These are phyloP conservation scores for Nautilus pompilius DNA, from an alignment of 1,140 invertebrate genomes.

Conservation along the genomic window DNA sequence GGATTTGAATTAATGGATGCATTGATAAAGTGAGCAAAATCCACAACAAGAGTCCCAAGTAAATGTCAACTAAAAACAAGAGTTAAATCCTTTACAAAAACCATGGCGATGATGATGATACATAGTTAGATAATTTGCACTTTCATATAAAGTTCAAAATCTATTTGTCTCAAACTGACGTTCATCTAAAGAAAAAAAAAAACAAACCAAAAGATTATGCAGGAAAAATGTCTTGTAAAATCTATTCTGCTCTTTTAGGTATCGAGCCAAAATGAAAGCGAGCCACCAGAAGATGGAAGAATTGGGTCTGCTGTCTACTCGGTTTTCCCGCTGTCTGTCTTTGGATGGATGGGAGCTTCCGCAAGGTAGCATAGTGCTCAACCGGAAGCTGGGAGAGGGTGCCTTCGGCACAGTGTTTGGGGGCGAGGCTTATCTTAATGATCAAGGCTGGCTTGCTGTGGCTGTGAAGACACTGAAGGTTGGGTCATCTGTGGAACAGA, in stretches of 20 bases:
- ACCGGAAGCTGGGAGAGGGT: slow-evolving; percentile 82
- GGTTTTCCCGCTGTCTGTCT: slow-evolving; percentile 53
- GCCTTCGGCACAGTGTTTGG: slow-evolving; percentile 83
- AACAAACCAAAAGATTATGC: no score
- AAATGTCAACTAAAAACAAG: no score
- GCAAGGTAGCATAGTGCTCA: slow-evolving; percentile 81
- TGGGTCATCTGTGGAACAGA: slow-evolving; percentile 78
- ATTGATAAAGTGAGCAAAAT: no score
- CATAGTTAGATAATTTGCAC: no score
- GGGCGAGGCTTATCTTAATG: slow-evolving; percentile 71
- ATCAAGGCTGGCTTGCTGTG: slow-evolving; percentile 74
- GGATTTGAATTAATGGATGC: no score
- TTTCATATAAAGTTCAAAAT: no score
- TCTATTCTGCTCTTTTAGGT: slow-evolving; percentile 57
- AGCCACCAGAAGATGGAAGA: slow-evolving; percentile 73
- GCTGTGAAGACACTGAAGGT: slow-evolving; percentile 88
- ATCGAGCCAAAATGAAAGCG: slow-evolving; percentile 67
- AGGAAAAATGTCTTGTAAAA: no score
- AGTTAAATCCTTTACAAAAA: no score
- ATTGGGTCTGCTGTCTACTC: slow-evolving; percentile 63
- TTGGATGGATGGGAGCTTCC: slow-evolving; percentile 86
- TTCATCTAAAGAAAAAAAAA: no score
- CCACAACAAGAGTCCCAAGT: no score
- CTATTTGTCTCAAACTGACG: no score
- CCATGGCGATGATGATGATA: no score